These are phyloP conservation scores for Labrus mixtus DNA, from an alignment of 2,113 vertebrate genomes.

Conservation along the genomic window DNA sequence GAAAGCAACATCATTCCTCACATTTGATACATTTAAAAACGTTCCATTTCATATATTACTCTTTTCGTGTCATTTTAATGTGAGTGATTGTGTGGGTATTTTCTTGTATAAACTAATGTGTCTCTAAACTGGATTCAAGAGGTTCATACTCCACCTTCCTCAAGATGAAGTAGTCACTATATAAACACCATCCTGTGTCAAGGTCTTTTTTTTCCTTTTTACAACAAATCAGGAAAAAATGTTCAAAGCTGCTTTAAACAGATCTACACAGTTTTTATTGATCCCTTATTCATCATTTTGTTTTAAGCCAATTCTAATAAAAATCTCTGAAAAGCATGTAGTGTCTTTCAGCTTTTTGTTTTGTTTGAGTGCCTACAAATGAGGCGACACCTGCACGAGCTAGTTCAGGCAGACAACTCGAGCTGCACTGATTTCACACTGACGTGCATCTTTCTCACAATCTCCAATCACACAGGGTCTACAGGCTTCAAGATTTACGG, in stretches of 20 bases:
- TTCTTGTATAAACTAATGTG: conserved; percentile 5
- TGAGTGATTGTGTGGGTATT: conserved; percentile 17
- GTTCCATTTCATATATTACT: too few relatives aligned
- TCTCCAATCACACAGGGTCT: too few relatives aligned
- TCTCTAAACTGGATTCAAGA: background rate
- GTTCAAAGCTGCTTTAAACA: too few relatives aligned
- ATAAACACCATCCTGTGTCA: background rate
- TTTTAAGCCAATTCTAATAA: too few relatives aligned
- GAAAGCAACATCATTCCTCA: background rate
- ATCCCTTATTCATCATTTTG: too few relatives aligned
- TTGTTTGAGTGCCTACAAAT: background rate
- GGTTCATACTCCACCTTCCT: background rate
- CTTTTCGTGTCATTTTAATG: conserved; percentile 2
- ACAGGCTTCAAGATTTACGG: too few relatives aligned
- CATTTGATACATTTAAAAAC: conserved; percentile 13
- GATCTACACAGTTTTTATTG: too few relatives aligned
- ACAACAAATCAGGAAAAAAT: too few relatives aligned
- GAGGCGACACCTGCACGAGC: too few relatives aligned
- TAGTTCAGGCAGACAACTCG: too few relatives aligned
- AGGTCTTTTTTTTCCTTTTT: background rate
- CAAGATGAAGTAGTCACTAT: background rate
- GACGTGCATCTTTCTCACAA: too few relatives aligned
- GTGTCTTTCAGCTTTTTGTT: background rate
- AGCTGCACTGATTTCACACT: too few relatives aligned
- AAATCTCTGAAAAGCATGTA: background rate